Base-by-base conservation (phyloP, 2,113 vertebrate genomes). In the Lates calcarifer region DNA sequence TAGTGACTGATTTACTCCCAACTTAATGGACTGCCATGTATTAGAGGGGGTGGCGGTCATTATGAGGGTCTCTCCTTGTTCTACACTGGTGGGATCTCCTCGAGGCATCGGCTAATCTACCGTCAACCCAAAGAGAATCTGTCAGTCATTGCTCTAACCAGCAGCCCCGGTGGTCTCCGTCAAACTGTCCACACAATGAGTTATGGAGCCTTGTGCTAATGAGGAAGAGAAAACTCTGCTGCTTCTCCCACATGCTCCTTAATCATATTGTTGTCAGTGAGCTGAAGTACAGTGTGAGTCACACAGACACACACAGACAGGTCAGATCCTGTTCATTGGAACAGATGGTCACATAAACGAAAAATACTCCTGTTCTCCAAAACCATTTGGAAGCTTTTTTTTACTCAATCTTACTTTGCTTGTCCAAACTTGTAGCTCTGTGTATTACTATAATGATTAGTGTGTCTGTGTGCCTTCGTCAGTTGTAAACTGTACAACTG, bases 1-100 rank as follows among this genome's bases (percentile, higher is more conserved):
- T 85, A 77, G 57, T 82, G 86, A 89, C 74, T 90, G 87, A 90
- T 90, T 92, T 78, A 0, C 63, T 74, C 20, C 77, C 22, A 53
- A 64, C 62, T 77, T 87, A 79, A 87, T 85, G 73, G 68, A 65
- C 74, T 71, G 45, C 57, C 13, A 2, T 81, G 77, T 60, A 75
- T 89, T 80, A 79, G 51, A 57, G 14, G 8, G 8, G 53, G 57
- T 45, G 31, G 35, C 13, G 7, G 66, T 75, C 69, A 45, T 87
- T 87, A 81, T 8, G 6, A 51, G 4, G 10, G 26, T 9, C 63
- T 74, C 67, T 29, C 62, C 45, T 84, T 82, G 82, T 90, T 86
- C 81, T 79, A 43, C 82, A 66, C 51, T 74, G 84, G 87, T 80
- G 85, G 85, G 78, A 90, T 87, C 70, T 85, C 80, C 82, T 83